Base-by-base conservation (phyloP, 2,888 invertebrate species). In the Apantesis nais region DNA sequence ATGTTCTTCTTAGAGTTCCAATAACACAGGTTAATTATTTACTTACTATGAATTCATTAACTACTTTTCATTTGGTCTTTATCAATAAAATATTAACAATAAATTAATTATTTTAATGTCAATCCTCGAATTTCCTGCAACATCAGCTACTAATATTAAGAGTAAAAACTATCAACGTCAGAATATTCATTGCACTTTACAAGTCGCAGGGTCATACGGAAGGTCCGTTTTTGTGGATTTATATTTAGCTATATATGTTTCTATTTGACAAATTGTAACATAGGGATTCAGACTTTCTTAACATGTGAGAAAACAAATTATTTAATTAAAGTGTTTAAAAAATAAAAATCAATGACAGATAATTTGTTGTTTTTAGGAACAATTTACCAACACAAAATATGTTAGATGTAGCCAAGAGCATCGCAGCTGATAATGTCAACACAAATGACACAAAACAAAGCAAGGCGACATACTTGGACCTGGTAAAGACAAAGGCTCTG, bases 401-500 rank as follows among this genome's bases (percentile, higher is more conserved):
- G 67, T 12, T 82, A 16, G 82, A 84, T n/a, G 72, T 84, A 25
- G 88, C 77, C 12, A 82, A 85, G 68, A 78, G 66, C 25, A 83
- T 88, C 64, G 79, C 80, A 0, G 84, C 85, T 16, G 85, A 85
- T 96, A 97, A 97, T 88, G 62, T 67, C 0, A 65, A 76, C 16
- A 34, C 72, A 5, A 77, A 76, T 8, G 75, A 78, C 2, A 73
- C 67, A 3, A 62, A 74, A 14, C 73, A 86, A 5, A 70, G 88
- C n/a, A 90, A 93, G 55, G 95, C 95, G 0, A 94, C 93, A 11
- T 85, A 97, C 25, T 12, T 96, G 0, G 97, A 97, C 86, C 89
- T 97, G 41, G 92, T 97, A 66, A 93, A 95, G 22, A 96, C 96
- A 0, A 96, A 96, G 75, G 67, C 73, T 0, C 92, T 97, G 89